Percentiles rank a stretch among this genome's conserved stretches.
Conservation (phyloP, 2,113 vertebrate genomes). For the Zosterops hypoxanthus region DNA sequence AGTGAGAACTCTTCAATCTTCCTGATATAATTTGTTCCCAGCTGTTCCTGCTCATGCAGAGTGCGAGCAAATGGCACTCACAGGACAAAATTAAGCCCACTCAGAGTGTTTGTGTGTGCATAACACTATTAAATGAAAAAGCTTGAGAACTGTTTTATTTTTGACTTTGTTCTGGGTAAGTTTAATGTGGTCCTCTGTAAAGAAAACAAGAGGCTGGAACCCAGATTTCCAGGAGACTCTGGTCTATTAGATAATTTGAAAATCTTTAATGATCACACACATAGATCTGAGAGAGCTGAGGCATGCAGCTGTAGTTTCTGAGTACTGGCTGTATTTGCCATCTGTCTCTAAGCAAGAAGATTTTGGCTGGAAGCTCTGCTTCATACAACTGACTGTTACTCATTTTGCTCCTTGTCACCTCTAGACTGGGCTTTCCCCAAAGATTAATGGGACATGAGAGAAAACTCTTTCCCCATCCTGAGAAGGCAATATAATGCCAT, state of each 20-base stretch:
- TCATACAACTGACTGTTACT: conserved; percentile 43
- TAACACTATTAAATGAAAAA: neutral
- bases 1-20: neutral
- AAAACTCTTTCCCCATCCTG: neutral
- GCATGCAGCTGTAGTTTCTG: conserved; percentile 67
- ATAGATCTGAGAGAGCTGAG: conserved; percentile 72
- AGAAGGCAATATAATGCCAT: neutral
- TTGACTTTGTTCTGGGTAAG: conserved; percentile 1
- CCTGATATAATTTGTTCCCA: neutral
- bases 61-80: neutral
- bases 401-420: conserved; percentile 24
- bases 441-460: conserved; percentile 45
- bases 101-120: neutral
- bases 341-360: conserved; percentile 71
- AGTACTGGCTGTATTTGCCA: conserved; percentile 68
- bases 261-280: conserved; percentile 71
- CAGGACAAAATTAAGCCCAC: neutral
- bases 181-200: conserved; percentile 33
- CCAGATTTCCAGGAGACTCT: conserved; percentile 58
- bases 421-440: conserved; percentile 25
- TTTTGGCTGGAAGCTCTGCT: conserved; percentile 62
- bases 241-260: conserved; percentile 65
- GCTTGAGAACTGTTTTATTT: conserved; percentile 38
- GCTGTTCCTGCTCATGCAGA: neutral
- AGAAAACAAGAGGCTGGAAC: conserved; percentile 48